These are phyloP conservation scores for Epizoanthus scotinus DNA, from an alignment of 92 coral and sea anemone genomes.

Conservation along the genomic window DNA sequence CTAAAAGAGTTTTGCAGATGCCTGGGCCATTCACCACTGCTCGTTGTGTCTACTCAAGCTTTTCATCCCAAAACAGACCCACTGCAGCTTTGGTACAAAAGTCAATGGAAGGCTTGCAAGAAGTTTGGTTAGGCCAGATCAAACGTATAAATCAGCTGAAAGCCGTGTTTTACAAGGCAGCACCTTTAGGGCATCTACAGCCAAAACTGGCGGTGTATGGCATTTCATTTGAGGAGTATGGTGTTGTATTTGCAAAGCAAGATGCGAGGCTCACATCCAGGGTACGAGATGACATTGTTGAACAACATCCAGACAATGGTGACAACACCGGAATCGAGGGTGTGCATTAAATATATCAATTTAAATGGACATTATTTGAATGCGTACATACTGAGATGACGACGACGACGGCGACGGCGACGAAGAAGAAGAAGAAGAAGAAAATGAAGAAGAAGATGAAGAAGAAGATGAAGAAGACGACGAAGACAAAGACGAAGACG, in stretches of 20 bases:
- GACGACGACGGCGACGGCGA: too few species aligned
- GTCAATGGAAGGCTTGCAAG: conserved; percentile 49
- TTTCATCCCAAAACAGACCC: conserved; percentile 59
- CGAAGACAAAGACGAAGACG: not conserved
- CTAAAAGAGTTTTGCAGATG: conserved; percentile 46
- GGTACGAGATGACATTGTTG: conserved; percentile 28
- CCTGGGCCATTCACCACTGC: conserved; percentile 70
- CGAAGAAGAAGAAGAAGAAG: too few species aligned
- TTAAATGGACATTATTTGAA: too few species aligned
- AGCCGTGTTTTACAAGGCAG: conserved; percentile 50
- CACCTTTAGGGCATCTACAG: conserved; percentile 48
- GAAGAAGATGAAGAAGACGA: too few species aligned
- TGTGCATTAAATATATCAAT: too few species aligned
- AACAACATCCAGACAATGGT: conserved; percentile 23
- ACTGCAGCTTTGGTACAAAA: conserved; percentile 39
- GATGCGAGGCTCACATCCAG: conserved; percentile 43
- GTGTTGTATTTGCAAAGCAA: conserved; percentile 24
- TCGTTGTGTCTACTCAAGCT: conserved; percentile 60
- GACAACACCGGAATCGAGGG: too few species aligned
- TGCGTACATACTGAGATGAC: too few species aligned
- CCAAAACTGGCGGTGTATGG: conserved; percentile 44
- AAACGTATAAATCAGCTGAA: conserved; percentile 43
- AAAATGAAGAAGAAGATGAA: too few species aligned
- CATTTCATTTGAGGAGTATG: conserved; percentile 27
- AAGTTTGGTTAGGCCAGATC: conserved; percentile 18